These are phyloP conservation scores for Scopus umbretta DNA, from an alignment of 2,113 vertebrate species.

Conservation along the genomic window DNA sequence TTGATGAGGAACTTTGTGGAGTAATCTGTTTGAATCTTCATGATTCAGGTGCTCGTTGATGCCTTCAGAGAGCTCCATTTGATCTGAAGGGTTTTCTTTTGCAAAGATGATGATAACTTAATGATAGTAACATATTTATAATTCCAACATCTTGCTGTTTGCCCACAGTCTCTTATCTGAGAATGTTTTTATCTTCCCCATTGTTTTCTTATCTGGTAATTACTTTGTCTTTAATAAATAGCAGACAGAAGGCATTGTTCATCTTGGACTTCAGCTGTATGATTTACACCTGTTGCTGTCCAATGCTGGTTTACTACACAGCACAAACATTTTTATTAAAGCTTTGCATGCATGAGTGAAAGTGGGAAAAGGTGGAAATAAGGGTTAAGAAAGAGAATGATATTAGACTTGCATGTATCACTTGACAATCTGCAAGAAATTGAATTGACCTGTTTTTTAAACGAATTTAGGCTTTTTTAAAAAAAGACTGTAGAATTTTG, in stretches of 20 bases:
- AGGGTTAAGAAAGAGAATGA: background rate
- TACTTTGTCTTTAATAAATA: background rate
- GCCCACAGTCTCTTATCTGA: background rate
- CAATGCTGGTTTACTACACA: background rate
- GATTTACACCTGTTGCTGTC: background rate
- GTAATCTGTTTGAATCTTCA: background rate
- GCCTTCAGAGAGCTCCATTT: background rate
- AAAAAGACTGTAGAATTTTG: background rate
- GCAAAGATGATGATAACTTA: background rate
- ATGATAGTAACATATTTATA: accelerated
- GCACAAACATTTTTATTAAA: background rate
- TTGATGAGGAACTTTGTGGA: background rate
- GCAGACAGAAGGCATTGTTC: background rate
- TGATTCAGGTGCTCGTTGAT: background rate
- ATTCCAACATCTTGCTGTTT: background rate
- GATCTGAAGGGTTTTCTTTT: background rate
- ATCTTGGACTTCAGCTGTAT: background rate
- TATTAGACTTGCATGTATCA: background rate
- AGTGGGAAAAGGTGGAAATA: background rate
- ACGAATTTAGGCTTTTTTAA: background rate
- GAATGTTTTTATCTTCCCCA: background rate
- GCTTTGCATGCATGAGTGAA: background rate
- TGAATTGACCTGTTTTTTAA: background rate
- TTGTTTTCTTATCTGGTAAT: background rate
- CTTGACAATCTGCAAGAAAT: background rate